Evolutionary conservation across 1,140 invertebrate genomes (phyloP).

Genomic region (Drosophila sulfurigaster): DNA sequence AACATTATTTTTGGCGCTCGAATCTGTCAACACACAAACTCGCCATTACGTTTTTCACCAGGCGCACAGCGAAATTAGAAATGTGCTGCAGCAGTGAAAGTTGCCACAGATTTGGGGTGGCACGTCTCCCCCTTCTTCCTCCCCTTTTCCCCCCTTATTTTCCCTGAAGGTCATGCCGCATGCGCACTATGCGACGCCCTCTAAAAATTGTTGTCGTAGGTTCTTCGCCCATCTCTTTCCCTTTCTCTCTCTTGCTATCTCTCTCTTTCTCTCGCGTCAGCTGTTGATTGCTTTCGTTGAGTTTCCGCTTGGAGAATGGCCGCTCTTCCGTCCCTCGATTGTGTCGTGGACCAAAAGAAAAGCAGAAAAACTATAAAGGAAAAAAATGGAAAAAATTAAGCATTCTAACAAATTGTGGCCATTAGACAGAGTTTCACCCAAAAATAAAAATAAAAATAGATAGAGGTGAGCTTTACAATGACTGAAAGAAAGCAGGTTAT

Average conservation of each 20-base stretch:
- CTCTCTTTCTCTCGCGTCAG: constrained; percentile 35
- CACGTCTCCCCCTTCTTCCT: background rate
- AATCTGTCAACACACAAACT: constrained; percentile 80
- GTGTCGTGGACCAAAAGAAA: constrained; percentile 5
- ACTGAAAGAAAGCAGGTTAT: constrained; percentile 54
- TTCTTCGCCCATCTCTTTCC: constrained; percentile 35
- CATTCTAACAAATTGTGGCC: constrained; percentile 54
- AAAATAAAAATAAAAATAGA: constrained; percentile 9
- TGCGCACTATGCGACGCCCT: constrained; percentile 52
- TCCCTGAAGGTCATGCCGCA: constrained; percentile 69
- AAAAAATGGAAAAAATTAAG: constrained; percentile 26
- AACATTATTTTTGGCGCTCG: constrained; percentile 65
- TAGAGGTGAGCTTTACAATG: constrained; percentile 16
- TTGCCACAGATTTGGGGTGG: constrained; percentile 24
- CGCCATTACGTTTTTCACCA: constrained; percentile 78
- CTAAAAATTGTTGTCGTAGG: constrained; percentile 68
- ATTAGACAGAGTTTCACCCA: constrained; percentile 52
- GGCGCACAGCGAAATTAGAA: constrained; percentile 51
- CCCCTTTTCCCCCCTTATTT: background rate
- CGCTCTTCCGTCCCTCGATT: constrained; percentile 52
- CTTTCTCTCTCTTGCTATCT: background rate
- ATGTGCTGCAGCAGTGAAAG: constrained; percentile 30
- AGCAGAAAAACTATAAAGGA: constrained; percentile 8
- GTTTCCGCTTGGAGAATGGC: constrained; percentile 40
- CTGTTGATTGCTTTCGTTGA: constrained; percentile 68